These are phyloP conservation scores for Euplagia quadripunctaria DNA, from an alignment of 2,888 invertebrate genomes.

Conservation along the genomic window DNA sequence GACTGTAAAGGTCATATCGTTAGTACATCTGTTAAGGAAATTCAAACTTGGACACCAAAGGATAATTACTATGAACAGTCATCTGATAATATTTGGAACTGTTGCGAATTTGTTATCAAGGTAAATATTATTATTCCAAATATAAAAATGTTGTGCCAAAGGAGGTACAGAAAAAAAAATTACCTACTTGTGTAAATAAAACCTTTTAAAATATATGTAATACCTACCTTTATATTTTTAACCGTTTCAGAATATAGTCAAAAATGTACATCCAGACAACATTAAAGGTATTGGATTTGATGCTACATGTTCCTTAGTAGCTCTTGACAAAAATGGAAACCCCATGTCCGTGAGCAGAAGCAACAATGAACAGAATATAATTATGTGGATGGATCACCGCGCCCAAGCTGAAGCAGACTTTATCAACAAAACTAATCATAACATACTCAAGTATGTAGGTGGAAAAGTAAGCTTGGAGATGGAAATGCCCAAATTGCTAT, in stretches of 20 bases:
- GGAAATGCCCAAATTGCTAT: constrained; percentile 97
- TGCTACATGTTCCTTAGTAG: constrained; percentile 97
- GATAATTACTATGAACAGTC: constrained; percentile 96
- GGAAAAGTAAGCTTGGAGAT: constrained; percentile 98
- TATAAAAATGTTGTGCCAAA: not conserved
- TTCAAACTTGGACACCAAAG: constrained; percentile 93
- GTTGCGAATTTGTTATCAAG: constrained; percentile 91
- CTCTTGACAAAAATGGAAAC: constrained; percentile 89
- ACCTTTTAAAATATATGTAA: not conserved
- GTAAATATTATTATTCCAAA: constrained; percentile 78
- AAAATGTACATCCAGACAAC: constrained; percentile 80
- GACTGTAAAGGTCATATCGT: constrained; percentile 89
- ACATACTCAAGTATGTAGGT: constrained; percentile 94
- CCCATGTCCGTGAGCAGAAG: constrained; percentile 91
- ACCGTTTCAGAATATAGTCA: constrained; percentile 87
- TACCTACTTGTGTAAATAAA: not conserved
- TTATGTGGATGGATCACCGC: constrained; percentile 97
- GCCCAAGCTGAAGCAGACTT: constrained; percentile 92
- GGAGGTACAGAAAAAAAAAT: not conserved
- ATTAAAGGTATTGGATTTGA: constrained; percentile 97
- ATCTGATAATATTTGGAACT: constrained; percentile 95
- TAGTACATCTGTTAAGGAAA: constrained; percentile 88
- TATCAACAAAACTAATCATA: constrained; percentile 93
- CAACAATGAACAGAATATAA: constrained; percentile 92
- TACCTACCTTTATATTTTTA: not conserved